Evolutionary conservation across 2,113 vertebrate genomes (phyloP).

Genomic region (Scytalopus superciliaris): DNA sequence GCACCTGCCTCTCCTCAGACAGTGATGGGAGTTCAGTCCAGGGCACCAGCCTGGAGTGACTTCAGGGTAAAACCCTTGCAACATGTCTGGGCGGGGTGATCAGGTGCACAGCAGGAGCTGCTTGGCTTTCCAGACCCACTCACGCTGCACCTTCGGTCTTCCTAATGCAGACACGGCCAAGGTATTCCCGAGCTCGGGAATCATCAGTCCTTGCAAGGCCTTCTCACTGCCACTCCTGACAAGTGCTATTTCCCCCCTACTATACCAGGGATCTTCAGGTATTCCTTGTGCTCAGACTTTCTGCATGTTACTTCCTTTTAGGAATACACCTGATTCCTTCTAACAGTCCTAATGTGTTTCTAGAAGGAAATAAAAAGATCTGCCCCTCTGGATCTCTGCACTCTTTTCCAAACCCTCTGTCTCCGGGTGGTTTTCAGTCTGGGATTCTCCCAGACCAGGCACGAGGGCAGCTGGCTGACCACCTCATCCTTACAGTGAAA

Average conservation of each 20-base stretch:
- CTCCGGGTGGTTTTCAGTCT: background rate
- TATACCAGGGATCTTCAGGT: background rate
- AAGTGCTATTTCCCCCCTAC: rapidly evolving
- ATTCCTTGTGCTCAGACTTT: background rate
- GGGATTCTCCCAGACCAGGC: background rate
- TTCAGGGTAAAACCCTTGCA: background rate
- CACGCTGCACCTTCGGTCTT: background rate
- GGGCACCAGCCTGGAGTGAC: background rate
- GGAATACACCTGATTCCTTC: background rate
- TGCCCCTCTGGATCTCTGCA: background rate
- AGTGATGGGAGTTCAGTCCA: background rate
- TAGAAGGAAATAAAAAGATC: background rate
- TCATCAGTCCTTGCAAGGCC: background rate
- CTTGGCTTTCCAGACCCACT: background rate
- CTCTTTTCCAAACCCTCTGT: background rate
- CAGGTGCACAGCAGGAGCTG: background rate
- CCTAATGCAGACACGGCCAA: background rate
- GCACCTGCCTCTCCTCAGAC: background rate
- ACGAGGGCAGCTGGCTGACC: background rate
- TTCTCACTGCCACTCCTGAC: background rate
- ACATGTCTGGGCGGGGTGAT: background rate
- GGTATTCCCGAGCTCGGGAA: background rate
- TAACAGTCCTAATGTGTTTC: background rate
- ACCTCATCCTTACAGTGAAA: background rate
- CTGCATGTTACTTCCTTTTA: background rate